Percentiles rank a stretch among this genome's conserved stretches.
phyloP scores from a whole-genome alignment of 2,113 vertebrate genomes.

The Tupaia tana region DNA sequence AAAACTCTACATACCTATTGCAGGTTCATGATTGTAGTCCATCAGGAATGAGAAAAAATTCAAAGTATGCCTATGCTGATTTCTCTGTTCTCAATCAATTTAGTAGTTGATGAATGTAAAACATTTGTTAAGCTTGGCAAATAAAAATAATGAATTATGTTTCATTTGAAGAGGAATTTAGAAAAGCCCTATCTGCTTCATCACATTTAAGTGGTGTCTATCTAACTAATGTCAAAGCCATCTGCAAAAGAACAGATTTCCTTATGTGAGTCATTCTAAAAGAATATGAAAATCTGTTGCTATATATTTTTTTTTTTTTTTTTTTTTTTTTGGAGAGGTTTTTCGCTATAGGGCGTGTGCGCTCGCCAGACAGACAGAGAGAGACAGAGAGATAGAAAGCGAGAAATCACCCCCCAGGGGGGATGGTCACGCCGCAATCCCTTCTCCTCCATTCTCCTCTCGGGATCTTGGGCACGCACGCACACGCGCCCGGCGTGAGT shows the following conservation, averaged over 20 bases:
- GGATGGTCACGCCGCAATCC: too few relatives aligned
- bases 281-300: background rate
- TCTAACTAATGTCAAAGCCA: background rate
- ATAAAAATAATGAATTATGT: background rate
- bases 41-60: background rate
- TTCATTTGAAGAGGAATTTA: constrained; percentile 9
- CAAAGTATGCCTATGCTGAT: background rate
- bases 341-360: too few relatives aligned
- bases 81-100: background rate
- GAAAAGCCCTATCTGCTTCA: background rate
- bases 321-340: too few relatives aligned
- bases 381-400: too few relatives aligned
- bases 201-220: background rate
- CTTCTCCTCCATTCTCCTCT: too few relatives aligned
- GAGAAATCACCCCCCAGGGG: too few relatives aligned
- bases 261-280: background rate
- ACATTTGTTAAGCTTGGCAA: background rate
- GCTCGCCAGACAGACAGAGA: too few relatives aligned
- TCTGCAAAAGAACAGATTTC: constrained; percentile 34
- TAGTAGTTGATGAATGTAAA: background rate
- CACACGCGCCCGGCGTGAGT: too few relatives aligned
- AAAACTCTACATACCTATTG: background rate
- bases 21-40: background rate
- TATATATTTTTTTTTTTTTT: constrained; percentile 35
- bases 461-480: too few relatives aligned